These are phyloP conservation scores for Papilio machaon DNA, from an alignment of 1,140 invertebrate species.

Conservation along the genomic window DNA sequence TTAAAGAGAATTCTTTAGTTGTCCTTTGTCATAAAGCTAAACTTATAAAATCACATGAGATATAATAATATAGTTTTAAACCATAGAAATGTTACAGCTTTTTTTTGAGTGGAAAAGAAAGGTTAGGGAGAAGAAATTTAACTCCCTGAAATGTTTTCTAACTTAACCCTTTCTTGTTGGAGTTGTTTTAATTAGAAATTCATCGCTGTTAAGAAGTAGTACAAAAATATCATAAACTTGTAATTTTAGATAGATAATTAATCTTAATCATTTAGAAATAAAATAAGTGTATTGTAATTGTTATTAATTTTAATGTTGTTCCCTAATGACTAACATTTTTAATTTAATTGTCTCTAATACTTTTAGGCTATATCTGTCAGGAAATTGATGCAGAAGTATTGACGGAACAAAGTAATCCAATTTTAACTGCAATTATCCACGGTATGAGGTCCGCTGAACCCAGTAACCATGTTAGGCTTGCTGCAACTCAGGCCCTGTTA, in stretches of 20 bases:
- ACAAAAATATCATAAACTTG: too few relatives aligned
- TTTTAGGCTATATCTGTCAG: conserved; percentile 87
- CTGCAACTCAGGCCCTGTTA: conserved; percentile 97
- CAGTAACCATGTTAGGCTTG: conserved; percentile 93
- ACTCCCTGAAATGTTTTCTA: too few relatives aligned
- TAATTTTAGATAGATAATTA: too few relatives aligned
- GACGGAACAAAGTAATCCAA: conserved; percentile 95
- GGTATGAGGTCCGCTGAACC: conserved; percentile 95
- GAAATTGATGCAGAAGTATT: conserved; percentile 95
- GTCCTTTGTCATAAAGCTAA: not conserved
- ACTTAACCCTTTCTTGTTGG: not conserved
- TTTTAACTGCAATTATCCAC: conserved; percentile 99
- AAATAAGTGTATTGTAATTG: too few relatives aligned
- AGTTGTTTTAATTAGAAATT: not conserved
- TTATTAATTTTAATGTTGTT: not conserved
- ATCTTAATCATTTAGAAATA: too few relatives aligned
- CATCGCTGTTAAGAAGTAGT: not conserved
- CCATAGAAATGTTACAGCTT: too few relatives aligned
- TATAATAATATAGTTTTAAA: too few relatives aligned
- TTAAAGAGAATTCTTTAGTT: not conserved
- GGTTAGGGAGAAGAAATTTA: too few relatives aligned
- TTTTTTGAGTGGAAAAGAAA: too few relatives aligned
- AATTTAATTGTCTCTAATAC: not conserved
- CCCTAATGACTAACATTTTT: not conserved
- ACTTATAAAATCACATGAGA: not conserved